Base-by-base conservation (phyloP, 2,797 vertebrate genomes). In the Acanthornis magna region DNA sequence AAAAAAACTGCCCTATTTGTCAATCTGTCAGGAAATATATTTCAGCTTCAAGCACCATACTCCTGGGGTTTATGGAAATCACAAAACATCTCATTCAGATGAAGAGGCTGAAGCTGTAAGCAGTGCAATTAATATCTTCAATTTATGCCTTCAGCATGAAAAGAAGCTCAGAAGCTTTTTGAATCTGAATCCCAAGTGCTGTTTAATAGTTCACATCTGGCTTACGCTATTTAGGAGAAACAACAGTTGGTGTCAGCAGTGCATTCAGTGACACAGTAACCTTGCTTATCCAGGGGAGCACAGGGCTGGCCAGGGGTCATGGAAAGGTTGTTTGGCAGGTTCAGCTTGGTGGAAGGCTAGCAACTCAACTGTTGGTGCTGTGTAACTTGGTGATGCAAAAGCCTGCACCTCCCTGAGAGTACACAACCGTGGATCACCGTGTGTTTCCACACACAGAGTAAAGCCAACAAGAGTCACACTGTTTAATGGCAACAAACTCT, bases 11-110 rank as follows among this genome's bases (percentile, higher is more conserved):
- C 82, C 81, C 85, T 97, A 96, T 97, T 97, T 97, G 94, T 97
- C 97, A 97, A 77, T 95, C 94, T 97, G 96, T 97, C 97, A 97
- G 83, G 90, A 97, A 97, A 96, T 98, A 95, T 91, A 97, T 96
- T 97, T 97, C 94, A 89, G 95, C 95, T 95, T 97, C 95, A 96
- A 97, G 97, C 96, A 89, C 95, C 81, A 50, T 85, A 91, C 95
- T 98, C 94, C 92, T 93, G 94, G 94, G 97, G 63, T 95, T 97
- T 95, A 95, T 96, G 93, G 92, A 97, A 97, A 97, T 97, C 92
- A 92, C 90, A 91, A 92, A 97, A 90, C 85, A 95, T 96, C 96
- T 97, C 96, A 93, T 95, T 97, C 95, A 96, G 97, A 96, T 97
- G 92, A 97, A 97, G 94, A 96, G 96, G 92, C 96, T 97, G 94